Conservation (phyloP, 2,797 vertebrate genomes). For the Urocyon cinereoargenteus region DNA sequence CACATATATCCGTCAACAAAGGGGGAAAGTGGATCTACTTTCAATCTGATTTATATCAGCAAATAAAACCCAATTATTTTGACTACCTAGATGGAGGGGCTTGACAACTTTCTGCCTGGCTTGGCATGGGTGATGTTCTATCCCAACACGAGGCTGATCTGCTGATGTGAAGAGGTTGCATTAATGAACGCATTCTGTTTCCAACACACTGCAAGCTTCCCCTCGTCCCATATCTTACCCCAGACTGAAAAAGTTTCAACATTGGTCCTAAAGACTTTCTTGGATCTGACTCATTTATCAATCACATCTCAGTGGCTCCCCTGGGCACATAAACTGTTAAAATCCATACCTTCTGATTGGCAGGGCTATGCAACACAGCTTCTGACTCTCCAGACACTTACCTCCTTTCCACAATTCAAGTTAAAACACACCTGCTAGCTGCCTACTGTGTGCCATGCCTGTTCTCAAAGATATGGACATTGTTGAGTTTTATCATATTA, state of each 20-base stretch:
- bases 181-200: not conserved
- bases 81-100: not conserved
- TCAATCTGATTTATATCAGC: no score
- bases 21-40: not conserved
- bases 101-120: not conserved
- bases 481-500: not conserved
- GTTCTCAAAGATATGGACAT: not conserved
- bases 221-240: not conserved
- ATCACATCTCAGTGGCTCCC: accelerated
- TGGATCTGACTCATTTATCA: not conserved
- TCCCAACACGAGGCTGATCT: no score
- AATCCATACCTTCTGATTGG: accelerated
- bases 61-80: not conserved
- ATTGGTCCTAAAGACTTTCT: not conserved
- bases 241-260: not conserved
- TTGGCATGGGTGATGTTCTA: accelerated
- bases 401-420: not conserved
- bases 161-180: accelerated
- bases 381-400: accelerated
- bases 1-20: not conserved
- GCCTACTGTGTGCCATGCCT: accelerated
- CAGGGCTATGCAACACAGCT: accelerated
- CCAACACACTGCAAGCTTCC: accelerated
- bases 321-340: accelerated
- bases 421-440: not conserved